These are phyloP conservation scores for Monochamus alternatus DNA, from an alignment of 2,888 invertebrate genomes.

Conservation along the genomic window DNA sequence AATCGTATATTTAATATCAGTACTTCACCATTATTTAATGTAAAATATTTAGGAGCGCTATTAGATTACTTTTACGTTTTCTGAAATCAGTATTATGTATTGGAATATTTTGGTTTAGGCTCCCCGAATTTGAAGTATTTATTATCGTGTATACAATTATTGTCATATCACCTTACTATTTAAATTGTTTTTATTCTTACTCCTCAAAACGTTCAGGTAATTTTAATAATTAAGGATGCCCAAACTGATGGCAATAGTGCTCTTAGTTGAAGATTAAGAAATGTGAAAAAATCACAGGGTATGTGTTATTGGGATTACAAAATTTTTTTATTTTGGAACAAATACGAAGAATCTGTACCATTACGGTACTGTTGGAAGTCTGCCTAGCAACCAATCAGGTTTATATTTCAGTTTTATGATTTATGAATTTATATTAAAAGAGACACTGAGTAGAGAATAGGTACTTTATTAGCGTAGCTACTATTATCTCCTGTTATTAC, in stretches of 20 bases:
- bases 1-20: constrained; percentile 5
- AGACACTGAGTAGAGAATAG: constrained; percentile 13
- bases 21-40: constrained; percentile 7
- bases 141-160: no score
- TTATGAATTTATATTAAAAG: constrained; percentile 33
- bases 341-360: no score
- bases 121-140: background rate
- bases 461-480: constrained; percentile 10
- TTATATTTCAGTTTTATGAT: constrained; percentile 39
- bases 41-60: background rate
- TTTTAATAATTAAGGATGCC: no score
- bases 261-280: no score
- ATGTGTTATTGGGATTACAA: no score
- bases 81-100: constrained; percentile 1
- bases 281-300: no score
- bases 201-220: no score
- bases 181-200: no score
- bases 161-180: no score
- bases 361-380: background rate
- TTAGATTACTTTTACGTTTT: background rate
- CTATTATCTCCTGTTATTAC: constrained; percentile 21
- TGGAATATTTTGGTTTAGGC: background rate
- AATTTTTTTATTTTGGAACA: no score
- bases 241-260: no score
- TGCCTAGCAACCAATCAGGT: background rate